phyloP scores from a whole-genome alignment of 1,140 invertebrate genomes.

The Anadara kagoshimensis region DNA sequence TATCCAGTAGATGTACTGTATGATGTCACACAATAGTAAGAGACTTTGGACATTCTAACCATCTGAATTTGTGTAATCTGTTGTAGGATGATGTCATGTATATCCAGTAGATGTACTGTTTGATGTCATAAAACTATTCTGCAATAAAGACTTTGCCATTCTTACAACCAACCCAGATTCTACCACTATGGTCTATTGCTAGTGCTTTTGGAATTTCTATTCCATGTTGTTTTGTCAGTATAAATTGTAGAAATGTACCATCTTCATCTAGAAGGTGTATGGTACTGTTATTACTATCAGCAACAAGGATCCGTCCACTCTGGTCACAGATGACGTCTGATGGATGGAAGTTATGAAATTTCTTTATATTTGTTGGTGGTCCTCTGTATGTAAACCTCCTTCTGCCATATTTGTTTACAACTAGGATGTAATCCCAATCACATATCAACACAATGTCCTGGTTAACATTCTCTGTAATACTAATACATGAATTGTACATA shows the following conservation, averaged over 20 bases:
- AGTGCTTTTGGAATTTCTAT: conserved; percentile 14
- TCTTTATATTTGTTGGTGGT: not conserved
- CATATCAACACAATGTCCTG: conserved; percentile 17
- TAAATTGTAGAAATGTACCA: conserved; percentile 20
- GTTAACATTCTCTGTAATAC: conserved; percentile 15
- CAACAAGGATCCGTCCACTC: conserved; percentile 16
- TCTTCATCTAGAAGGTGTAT: conserved; percentile 24
- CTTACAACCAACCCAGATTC: conserved; percentile 17
- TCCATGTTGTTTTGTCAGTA: too few relatives aligned
- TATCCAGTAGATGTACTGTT: too few relatives aligned
- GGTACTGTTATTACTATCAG: conserved; percentile 20
- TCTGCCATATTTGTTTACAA: conserved; percentile 11
- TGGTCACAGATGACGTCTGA: conserved; percentile 26
- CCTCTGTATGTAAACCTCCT: conserved; percentile 22
- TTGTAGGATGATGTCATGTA: conserved; percentile 10
- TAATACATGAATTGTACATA: not conserved
- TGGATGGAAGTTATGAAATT: conserved; percentile 3
- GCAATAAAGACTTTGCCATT: conserved; percentile 27
- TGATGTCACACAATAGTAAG: too few relatives aligned
- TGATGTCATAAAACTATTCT: too few relatives aligned
- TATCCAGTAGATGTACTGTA: too few relatives aligned
- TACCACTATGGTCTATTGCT: not conserved
- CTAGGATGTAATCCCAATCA: not conserved
- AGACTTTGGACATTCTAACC: too few relatives aligned
- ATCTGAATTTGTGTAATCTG: too few relatives aligned